phyloP scores from a whole-genome alignment of 1,140 invertebrate genomes.

The Proales similis region DNA sequence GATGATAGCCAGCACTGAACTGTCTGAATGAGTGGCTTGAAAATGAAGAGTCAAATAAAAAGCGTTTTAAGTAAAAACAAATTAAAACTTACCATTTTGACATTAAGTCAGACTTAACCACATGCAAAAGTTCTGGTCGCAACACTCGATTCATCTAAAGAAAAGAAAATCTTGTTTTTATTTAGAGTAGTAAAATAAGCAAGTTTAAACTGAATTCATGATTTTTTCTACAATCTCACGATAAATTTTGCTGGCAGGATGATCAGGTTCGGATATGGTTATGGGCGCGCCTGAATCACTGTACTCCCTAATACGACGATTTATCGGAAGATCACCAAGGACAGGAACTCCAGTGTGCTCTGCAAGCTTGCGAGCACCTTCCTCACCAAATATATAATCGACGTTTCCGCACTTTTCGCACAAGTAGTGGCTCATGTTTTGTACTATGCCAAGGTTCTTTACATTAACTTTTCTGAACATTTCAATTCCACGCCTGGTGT shows the following conservation, averaged over 20 bases:
- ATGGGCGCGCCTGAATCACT: slow-evolving; percentile 67
- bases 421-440: slow-evolving; percentile 30
- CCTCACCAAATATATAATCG: slow-evolving; percentile 31
- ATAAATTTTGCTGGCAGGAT: slow-evolving; percentile 6
- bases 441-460: slow-evolving; percentile 12
- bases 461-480: slow-evolving; percentile 21
- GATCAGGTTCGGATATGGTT: slow-evolving; percentile 60
- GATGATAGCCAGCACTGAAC: slow-evolving; percentile 6
- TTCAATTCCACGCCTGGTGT: slow-evolving; percentile 10
- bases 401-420: slow-evolving; percentile 21
- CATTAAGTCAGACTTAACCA: too few relatives aligned
- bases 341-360: slow-evolving; percentile 3
- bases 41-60: too few relatives aligned
- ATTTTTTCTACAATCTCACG: slow-evolving; percentile 30
- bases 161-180: neutral
- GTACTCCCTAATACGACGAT: slow-evolving; percentile 61
- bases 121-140: too few relatives aligned
- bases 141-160: slow-evolving; percentile 37
- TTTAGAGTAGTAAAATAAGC: neutral
- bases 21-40: too few relatives aligned
- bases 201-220: slow-evolving; percentile 17
- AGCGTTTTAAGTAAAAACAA: too few relatives aligned
- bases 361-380: slow-evolving; percentile 5
- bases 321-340: slow-evolving; percentile 61
- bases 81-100: too few relatives aligned